Conservation (phyloP, 2,888 invertebrate genomes). For the Chrysotoxum bicinctum region DNA sequence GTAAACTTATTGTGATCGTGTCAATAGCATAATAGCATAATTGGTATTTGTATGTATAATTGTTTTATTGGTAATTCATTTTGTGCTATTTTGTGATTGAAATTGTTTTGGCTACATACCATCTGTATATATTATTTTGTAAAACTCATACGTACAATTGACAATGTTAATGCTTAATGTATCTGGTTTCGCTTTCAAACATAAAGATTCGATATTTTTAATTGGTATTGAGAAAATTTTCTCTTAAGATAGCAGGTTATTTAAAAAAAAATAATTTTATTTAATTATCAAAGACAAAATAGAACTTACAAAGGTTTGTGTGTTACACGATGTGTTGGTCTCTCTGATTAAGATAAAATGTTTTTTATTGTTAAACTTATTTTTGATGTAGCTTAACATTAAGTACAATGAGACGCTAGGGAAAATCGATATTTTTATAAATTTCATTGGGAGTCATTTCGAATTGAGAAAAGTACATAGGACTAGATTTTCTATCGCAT, state of each 20-base stretch:
- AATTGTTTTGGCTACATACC: conserved; percentile 4
- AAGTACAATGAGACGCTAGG: too few relatives aligned
- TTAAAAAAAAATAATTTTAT: background rate
- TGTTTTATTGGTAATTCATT: conserved; percentile 27
- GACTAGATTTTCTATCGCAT: too few relatives aligned
- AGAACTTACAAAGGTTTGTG: background rate
- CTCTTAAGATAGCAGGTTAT: background rate
- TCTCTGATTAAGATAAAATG: too few relatives aligned
- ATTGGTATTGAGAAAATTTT: background rate
- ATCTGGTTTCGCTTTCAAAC: background rate
- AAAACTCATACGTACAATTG: background rate
- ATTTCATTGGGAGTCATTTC: too few relatives aligned
- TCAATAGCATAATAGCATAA: conserved; percentile 35
- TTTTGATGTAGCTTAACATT: too few relatives aligned
- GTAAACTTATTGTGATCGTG: conserved; percentile 43
- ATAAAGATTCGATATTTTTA: background rate
- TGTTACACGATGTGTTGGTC: too few relatives aligned
- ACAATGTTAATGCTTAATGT: background rate
- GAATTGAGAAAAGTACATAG: too few relatives aligned
- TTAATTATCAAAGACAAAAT: background rate
- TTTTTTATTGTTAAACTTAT: too few relatives aligned
- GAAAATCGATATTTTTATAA: too few relatives aligned
- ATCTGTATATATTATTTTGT: background rate
- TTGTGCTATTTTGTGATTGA: conserved; percentile 43
- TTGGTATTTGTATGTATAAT: conserved; percentile 39